These are phyloP conservation scores for Apostichopus leukothele DNA, from an alignment of 53 echinoderm and acorn worm species.

Conservation along the genomic window DNA sequence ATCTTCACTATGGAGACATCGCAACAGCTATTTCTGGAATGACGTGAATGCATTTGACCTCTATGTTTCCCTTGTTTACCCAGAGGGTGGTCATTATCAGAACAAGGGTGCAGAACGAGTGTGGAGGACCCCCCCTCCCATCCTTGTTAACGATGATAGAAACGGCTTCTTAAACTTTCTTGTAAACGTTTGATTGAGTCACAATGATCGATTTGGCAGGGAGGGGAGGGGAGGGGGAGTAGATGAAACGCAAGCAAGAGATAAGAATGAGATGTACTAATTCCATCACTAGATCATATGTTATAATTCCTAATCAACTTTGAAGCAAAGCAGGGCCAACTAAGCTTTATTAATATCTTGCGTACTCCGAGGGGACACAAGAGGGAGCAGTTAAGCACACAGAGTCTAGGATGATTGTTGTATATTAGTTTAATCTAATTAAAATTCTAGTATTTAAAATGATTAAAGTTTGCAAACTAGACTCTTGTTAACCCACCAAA, in stretches of 20 bases:
- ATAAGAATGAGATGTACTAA: neutral
- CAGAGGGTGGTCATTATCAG: constrained; percentile 41
- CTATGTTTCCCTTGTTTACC: neutral
- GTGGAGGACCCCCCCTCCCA: neutral
- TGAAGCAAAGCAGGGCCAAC: neutral
- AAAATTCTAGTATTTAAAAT: no score
- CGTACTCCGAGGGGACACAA: no score
- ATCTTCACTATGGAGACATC: constrained; percentile 20
- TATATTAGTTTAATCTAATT: no score
- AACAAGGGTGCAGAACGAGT: neutral
- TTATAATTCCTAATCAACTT: neutral
- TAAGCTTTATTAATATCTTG: no score
- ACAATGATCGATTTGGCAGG: neutral
- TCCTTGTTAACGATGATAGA: constrained; percentile 39
- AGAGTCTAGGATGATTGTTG: no score
- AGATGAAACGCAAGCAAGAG: neutral
- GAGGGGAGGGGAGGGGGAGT: no score
- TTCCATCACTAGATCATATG: constrained; percentile 28
- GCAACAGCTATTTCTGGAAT: constrained; percentile 36
- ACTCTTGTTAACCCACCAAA: no score
- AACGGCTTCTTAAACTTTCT: neutral
- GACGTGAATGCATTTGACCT: constrained; percentile 43
- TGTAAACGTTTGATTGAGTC: neutral
- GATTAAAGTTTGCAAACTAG: no score
- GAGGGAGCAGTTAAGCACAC: no score